A percentile compares a stretch with the other conserved stretches of the same genome.
These are phyloP conservation scores for Eilema sororculum DNA, from an alignment of 2,888 invertebrate genomes.

Conservation along the genomic window DNA sequence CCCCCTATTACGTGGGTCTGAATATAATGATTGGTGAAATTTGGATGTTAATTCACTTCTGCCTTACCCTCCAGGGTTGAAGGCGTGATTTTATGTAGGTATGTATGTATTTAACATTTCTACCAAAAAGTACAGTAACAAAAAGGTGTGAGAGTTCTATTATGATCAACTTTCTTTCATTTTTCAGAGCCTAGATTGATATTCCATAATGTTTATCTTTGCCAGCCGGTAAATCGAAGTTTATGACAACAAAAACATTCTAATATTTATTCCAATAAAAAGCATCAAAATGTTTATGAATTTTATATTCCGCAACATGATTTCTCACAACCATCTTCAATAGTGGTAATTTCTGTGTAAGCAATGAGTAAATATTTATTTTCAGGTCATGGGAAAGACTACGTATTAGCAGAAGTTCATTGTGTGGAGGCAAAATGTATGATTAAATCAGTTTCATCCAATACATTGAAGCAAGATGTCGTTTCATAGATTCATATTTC, in stretches of 20 bases:
- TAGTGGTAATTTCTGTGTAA: constrained; percentile 5
- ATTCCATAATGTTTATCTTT: too few species aligned
- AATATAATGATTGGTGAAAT: too few species aligned
- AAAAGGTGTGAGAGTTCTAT: too few species aligned
- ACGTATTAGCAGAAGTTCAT: constrained; percentile 2
- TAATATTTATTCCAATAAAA: neutral
- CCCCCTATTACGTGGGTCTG: too few species aligned
- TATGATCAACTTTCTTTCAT: too few species aligned
- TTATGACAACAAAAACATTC: neutral
- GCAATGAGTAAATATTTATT: constrained; percentile 8
- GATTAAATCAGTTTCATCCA: constrained; percentile 16
- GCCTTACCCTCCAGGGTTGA: too few species aligned
- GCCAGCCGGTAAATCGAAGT: too few species aligned
- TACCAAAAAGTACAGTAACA: too few species aligned
- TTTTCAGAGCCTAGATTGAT: too few species aligned
- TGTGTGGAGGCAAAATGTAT: neutral
- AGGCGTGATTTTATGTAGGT: too few species aligned
- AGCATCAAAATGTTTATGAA: neutral
- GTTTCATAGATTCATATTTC: constrained; percentile 27
- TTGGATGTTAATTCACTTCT: too few species aligned
- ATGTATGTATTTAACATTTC: too few species aligned
- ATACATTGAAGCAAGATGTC: constrained; percentile 13
- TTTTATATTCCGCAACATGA: neutral
- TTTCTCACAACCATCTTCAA: neutral
- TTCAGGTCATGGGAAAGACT: neutral